phyloP scores from a whole-genome alignment of 2,888 invertebrate species.

The Torymus auratus region DNA sequence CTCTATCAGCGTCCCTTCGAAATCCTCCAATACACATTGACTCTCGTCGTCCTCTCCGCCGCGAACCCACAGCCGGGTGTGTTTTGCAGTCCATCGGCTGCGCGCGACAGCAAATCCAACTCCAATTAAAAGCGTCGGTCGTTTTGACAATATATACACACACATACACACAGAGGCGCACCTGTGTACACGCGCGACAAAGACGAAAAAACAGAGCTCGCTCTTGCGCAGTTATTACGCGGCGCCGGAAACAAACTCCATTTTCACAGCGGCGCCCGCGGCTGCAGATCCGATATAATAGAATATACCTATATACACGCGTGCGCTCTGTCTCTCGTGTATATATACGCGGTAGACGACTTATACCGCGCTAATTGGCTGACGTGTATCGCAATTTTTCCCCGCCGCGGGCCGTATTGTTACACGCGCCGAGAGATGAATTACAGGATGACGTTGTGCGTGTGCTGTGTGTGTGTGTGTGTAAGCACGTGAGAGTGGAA shows the following conservation, averaged over 20 bases:
- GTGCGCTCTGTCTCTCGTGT: too few species aligned
- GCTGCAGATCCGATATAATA: too few species aligned
- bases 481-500: too few species aligned
- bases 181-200: background rate
- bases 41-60: too few species aligned
- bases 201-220: background rate
- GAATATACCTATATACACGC: too few species aligned
- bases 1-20: too few species aligned
- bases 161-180: background rate
- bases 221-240: slow-evolving; percentile 18
- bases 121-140: slow-evolving; percentile 38
- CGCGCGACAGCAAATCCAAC: background rate
- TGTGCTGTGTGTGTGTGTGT: too few species aligned
- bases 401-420: background rate
- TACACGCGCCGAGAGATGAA: too few species aligned
- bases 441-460: too few species aligned
- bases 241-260: background rate
- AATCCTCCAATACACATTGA: too few species aligned
- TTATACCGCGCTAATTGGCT: slow-evolving; percentile 11
- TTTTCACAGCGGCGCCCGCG: slow-evolving; percentile 9
- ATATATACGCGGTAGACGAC: background rate
- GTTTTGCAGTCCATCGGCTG: background rate
- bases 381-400: background rate
- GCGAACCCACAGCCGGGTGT: too few species aligned
- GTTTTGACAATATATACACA: background rate